phyloP scores from a whole-genome alignment of 2,113 vertebrate species.

The Platichthys flesus region DNA sequence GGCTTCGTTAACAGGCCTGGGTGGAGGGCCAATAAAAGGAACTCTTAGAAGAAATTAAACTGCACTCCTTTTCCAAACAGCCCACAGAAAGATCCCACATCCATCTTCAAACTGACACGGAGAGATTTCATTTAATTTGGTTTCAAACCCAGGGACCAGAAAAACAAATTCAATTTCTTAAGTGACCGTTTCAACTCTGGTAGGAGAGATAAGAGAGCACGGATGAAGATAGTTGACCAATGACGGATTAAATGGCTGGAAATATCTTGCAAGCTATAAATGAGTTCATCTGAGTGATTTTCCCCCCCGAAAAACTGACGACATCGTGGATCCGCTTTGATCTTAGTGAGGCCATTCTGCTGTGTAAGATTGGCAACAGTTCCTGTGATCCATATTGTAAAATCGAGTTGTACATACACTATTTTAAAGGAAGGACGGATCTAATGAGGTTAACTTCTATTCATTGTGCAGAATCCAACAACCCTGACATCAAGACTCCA shows the following conservation, averaged over 20 bases:
- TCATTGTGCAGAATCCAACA: conserved; percentile 15
- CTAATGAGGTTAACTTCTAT: neutral
- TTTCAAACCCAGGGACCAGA: neutral
- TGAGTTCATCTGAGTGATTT: conserved; percentile 1
- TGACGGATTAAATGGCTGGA: neutral
- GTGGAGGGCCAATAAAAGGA: conserved; percentile 16
- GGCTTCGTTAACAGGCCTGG: neutral
- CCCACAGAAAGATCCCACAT: neutral
- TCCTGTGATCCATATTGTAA: conserved; percentile 28
- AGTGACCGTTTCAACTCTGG: neutral
- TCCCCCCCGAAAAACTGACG: neutral
- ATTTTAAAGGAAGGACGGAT: conserved; percentile 7
- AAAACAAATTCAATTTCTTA: neutral
- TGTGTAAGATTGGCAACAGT: conserved; percentile 6
- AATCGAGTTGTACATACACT: conserved; percentile 13
- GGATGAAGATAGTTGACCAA: neutral
- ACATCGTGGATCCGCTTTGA: conserved; percentile 16
- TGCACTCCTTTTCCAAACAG: conserved; percentile 11
- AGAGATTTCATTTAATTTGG: neutral
- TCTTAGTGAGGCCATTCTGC: conserved; percentile 19
- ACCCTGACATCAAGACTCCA: neutral
- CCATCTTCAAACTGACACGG: neutral
- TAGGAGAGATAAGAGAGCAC: neutral
- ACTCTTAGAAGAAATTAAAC: conserved; percentile 23
- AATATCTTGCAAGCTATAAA: neutral